Base-by-base conservation (phyloP, 2,113 vertebrate genomes). In the Hepsetus odoe region DNA sequence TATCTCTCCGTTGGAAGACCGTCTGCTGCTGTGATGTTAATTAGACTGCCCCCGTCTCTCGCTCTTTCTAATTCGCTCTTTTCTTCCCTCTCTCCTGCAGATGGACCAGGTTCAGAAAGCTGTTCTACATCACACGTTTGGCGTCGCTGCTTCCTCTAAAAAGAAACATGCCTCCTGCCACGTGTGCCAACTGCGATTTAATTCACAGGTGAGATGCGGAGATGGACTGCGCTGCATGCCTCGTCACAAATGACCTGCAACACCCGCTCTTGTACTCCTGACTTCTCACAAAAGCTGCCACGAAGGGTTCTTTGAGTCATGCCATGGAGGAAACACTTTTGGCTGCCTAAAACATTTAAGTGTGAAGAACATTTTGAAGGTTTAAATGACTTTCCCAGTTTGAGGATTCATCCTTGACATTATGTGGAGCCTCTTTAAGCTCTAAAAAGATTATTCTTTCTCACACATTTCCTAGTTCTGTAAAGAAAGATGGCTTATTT, bases 101-200 rank as follows among this genome's bases (percentile, higher is more conserved):
- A 97, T 98, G 96, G 96, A 98, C 91, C 95, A 95, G 72, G 95
- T 98, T 92, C 96, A 98, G 92, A 98, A 99, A 92, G 96, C 96
- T 79, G 94, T 98, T 90, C 95, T 98, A 91, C 97, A 96, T 93
- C 97, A 99, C 89, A 97, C 96, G 68, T 95, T 97, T 68, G 94
- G 96, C 83, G 94, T 96, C 89, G 91, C 94, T 84, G 91, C 95
- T 91, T 92, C 92, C 71, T 88, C 93, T 84, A 94, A 94, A 92
- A 95, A 95, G 94, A 98, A 94, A 91, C 95, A 96, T 86, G 95
- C 95, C 90, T 95, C 96, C 86, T 99, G 97, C 93, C 94, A 93
- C 85, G 94, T 97, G 85, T 99, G 97, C 91, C 96, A 96, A 88
- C 93, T 98, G 91, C 95, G 96, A 93, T 98, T 99, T 94, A 99